phyloP scores from a whole-genome alignment of 2,888 invertebrate genomes.

The Orthosia gracilis region DNA sequence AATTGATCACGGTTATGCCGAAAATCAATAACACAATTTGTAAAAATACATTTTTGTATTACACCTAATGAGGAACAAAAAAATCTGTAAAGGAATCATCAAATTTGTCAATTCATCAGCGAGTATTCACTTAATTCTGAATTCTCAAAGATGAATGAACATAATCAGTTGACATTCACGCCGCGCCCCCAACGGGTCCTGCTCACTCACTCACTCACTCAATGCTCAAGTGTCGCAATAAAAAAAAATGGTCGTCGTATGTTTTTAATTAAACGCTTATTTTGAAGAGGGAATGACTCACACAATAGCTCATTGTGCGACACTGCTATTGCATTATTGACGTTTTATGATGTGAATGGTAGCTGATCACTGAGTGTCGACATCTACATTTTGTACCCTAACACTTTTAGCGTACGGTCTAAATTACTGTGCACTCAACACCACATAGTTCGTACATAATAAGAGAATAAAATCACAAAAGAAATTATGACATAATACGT shows the following conservation, averaged over 20 bases:
- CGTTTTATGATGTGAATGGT: conserved; percentile 72
- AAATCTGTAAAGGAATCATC: conserved; percentile 63
- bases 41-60: conserved; percentile 55
- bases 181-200: conserved; percentile 64
- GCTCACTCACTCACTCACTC: conserved; percentile 65
- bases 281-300: conserved; percentile 75
- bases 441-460: conserved; percentile 57
- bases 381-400: conserved; percentile 47
- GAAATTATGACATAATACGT: conserved; percentile 69
- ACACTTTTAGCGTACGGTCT: not conserved
- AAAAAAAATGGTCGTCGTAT: conserved; percentile 71
- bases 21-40: conserved; percentile 49
- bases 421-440: conserved; percentile 13
- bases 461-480: conserved; percentile 65
- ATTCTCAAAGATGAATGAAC: conserved; percentile 74
- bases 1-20: conserved; percentile 26
- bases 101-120: conserved; percentile 79
- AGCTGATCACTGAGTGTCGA: conserved; percentile 49
- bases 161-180: conserved; percentile 76
- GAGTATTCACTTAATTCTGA: conserved; percentile 72
- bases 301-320: conserved; percentile 80
- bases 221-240: conserved; percentile 67
- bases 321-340: conserved; percentile 75
- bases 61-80: conserved; percentile 62
- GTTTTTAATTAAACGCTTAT: conserved; percentile 81